Evolutionary conservation across 2,113 vertebrate genomes (phyloP).

Genomic region (Ptilorrhoa leucosticta): DNA sequence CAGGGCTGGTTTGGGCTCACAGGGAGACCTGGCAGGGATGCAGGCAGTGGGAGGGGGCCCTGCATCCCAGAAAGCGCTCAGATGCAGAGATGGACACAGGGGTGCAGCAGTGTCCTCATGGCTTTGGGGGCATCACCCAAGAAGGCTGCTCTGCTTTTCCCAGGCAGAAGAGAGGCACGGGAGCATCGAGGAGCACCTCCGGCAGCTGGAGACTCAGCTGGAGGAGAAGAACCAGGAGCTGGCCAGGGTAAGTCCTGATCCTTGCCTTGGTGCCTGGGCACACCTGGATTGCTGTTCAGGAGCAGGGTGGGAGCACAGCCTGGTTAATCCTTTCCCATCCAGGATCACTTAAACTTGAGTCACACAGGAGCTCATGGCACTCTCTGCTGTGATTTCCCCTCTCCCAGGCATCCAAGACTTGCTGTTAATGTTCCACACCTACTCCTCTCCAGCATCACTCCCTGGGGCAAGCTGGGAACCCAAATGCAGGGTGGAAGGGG

Average conservation of each 20-base stretch:
- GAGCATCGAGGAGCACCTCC: conserved; percentile 91
- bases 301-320: not conserved
- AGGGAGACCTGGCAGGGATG: not conserved
- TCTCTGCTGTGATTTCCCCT: not conserved
- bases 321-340: not conserved
- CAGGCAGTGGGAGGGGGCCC: not conserved
- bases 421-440: not conserved
- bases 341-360: not conserved
- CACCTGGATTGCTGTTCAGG: not conserved
- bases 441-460: not conserved
- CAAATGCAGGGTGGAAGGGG: not conserved
- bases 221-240: conserved; percentile 98
- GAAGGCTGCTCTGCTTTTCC: conserved; percentile 49
- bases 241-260: conserved; percentile 80
- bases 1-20: not conserved
- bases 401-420: not conserved
- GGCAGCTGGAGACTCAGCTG: conserved; percentile 92
- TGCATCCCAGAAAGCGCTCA: not conserved
- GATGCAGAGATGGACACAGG: not conserved
- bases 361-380: not conserved
- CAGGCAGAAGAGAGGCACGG: conserved; percentile 96
- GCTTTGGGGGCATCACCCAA: not conserved
- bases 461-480: not conserved
- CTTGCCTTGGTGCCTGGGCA: not conserved
- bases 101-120: not conserved